phyloP scores from a whole-genome alignment of 2,113 vertebrate genomes.

The Myiagra hebetior region DNA sequence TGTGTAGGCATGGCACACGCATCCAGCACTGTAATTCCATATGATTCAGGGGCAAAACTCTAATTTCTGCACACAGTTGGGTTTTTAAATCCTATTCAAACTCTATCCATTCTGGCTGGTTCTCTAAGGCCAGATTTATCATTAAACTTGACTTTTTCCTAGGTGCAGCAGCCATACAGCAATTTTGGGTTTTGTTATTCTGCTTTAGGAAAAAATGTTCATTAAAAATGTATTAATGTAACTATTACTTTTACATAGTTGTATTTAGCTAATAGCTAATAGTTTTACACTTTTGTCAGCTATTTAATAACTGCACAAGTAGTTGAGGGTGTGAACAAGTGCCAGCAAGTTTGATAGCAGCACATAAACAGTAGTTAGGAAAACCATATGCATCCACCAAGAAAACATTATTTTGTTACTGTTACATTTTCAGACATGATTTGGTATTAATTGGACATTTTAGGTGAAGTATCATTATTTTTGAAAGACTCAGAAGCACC shows the following conservation, averaged over 20 bases:
- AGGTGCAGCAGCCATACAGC: slow-evolving; percentile 74
- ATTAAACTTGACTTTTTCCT: slow-evolving; percentile 91
- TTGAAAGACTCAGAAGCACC: slow-evolving; percentile 22
- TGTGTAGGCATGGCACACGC: slow-evolving; percentile 93
- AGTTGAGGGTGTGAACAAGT: slow-evolving; percentile 67
- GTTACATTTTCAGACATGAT: slow-evolving; percentile 45
- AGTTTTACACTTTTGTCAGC: slow-evolving; percentile 71
- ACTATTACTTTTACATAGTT: slow-evolving; percentile 71
- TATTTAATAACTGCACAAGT: slow-evolving; percentile 71
- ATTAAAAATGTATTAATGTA: slow-evolving; percentile 81
- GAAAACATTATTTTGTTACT: slow-evolving; percentile 73
- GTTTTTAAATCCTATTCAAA: slow-evolving; percentile 98
- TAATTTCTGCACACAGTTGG: slow-evolving; percentile 99
- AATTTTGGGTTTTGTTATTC: slow-evolving; percentile 75
- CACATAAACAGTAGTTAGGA: slow-evolving; percentile 72
- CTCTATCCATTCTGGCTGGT: slow-evolving; percentile 87
- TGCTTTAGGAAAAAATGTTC: slow-evolving; percentile 68
- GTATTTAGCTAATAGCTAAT: slow-evolving; percentile 72
- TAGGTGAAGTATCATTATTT: slow-evolving; percentile 46
- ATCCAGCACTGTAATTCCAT: slow-evolving; percentile 99
- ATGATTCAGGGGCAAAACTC: slow-evolving; percentile 99
- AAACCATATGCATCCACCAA: slow-evolving; percentile 63
- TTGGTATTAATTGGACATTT: slow-evolving; percentile 55
- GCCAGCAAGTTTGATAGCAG: slow-evolving; percentile 69
- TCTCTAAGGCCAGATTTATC: slow-evolving; percentile 90